Evolutionary conservation across 2,113 vertebrate species (phyloP).

Genomic region (Labeo rohita): DNA sequence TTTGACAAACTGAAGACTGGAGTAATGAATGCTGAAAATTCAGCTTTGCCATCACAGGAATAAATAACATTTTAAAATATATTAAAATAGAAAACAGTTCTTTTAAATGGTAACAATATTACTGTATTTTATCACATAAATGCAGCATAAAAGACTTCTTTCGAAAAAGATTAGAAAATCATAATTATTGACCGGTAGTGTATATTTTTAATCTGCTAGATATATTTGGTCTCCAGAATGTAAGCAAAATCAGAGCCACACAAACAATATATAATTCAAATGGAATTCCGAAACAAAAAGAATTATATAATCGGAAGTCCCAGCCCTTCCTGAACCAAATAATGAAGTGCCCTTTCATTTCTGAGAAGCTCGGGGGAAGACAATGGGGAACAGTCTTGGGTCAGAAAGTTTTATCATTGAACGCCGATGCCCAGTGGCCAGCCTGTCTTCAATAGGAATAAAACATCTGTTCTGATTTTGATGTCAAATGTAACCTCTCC

Average conservation of each 20-base stretch:
- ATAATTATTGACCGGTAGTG: not conserved
- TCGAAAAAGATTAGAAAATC: not conserved
- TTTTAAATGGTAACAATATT: not conserved
- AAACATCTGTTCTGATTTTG: constrained; percentile 30
- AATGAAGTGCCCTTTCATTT: constrained; percentile 46
- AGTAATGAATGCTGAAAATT: too few relatives aligned
- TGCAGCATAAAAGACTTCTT: not conserved
- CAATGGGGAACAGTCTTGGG: constrained; percentile 45
- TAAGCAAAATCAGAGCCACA: constrained; percentile 26
- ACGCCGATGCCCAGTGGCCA: constrained; percentile 31
- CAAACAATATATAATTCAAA: constrained; percentile 46
- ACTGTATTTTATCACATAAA: not conserved
- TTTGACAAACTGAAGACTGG: too few relatives aligned
- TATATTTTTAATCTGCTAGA: not conserved
- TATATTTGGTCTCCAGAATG: not conserved
- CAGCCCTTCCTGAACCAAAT: constrained; percentile 61
- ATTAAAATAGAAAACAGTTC: too few relatives aligned
- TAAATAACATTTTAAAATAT: too few relatives aligned
- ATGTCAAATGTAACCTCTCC: not conserved
- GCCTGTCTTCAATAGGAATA: constrained; percentile 25
- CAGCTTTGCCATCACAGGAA: too few relatives aligned
- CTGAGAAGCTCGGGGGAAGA: constrained; percentile 47
- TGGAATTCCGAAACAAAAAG: constrained; percentile 46
- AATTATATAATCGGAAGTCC: constrained; percentile 58
- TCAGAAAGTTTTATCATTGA: constrained; percentile 27